Evolutionary conservation across 2,888 invertebrate species (phyloP), one percentile per base, ranked within the genome.

Genomic region (Acrobasis suavella): DNA sequence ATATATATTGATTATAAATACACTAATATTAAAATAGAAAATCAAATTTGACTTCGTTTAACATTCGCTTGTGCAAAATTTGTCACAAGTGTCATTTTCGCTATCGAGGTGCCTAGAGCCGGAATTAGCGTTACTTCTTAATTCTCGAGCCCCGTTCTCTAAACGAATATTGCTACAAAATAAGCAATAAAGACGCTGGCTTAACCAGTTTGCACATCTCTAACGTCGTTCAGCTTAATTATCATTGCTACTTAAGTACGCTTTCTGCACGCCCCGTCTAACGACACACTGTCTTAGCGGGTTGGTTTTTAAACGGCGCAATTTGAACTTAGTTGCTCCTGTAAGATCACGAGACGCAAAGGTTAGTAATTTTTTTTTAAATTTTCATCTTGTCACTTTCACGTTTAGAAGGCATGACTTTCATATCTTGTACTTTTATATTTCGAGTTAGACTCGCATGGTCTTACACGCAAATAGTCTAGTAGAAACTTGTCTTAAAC

Each of bases 151-250:
- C 77, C 75, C 76, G 74, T 82, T 81, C 70, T 70, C 72, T 78
- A 81, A 88, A 87, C 81, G 87, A 82, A 86, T 85, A 89, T 84
- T 78, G 83, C 82, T 81, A 77, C 80, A 76, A 85, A 88, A 85
- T 90, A 87, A 86, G 87, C 84, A 81, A 84, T 86, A 83, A 89
- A 82, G 79, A 82, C 79, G 80, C 81, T 85, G 69, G 74, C 74
- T 80, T 73, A 84, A 86, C 87, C 88, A 84, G 85, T 89, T 90
- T 80, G 79, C 88, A 85, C 87, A 86, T 89, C 82, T 85, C 82
- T 77, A 74, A 83, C 82, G 74, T 81, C 83, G 82, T 91, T 86
- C 77, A 73, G 78, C 80, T 85, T 91, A 87, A 91, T 91, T 89
- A 85, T 87, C 78, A 86, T 87, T 83, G 85, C 85, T 83, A 80